Base-by-base conservation (phyloP, 2,888 invertebrate genomes). In the Cremastobaeus sp. region DNA sequence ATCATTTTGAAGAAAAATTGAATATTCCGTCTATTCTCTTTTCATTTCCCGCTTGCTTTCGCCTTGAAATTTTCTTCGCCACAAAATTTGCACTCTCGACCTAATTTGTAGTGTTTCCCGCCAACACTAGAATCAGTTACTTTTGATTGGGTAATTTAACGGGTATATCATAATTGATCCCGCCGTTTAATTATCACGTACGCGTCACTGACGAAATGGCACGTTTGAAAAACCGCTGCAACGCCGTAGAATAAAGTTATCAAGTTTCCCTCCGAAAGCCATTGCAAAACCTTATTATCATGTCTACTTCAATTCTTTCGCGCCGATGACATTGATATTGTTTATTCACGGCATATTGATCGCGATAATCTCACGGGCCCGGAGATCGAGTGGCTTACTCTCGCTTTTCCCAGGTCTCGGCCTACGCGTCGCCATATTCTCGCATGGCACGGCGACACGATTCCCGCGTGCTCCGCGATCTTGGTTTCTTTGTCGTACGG, bases 401-500 rank as follows among this genome's bases (percentile, higher is more conserved):
- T 70, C 45, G 64, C 43, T 64, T 57, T 68, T 64, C 64, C 45
- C 45, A 45, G 48, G 59, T 52, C 48, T 54, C 70, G 28, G 48
- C 72, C 72, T 55, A 73, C 72, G 65, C 60, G 43, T 30, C 50
- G 68, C 45, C 64, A 62, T 54, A 45, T 32, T 68, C 39, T 71
- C 15, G 60, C 39, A n/a, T 9, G 52, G 11, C 35, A 9, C 12
- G 34, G 57, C 65, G 71, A 64, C 64, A 71, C 71, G 72, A 60
- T 68, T 68, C 43, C 48, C 69, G 50, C 59, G 57, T 59, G 45
- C 43, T 54, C 48, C 48, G 47, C 28, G 54, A 37, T 52, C 43
- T 62, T 17, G 70, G 32, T 62, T 55, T 47, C 59, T 32, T 52
- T 52, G 54, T 45, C 70, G 62, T 21, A 37, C 75, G 81, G 78